Conservation (phyloP, 2,113 vertebrate species). For the Anolis sagrei region DNA sequence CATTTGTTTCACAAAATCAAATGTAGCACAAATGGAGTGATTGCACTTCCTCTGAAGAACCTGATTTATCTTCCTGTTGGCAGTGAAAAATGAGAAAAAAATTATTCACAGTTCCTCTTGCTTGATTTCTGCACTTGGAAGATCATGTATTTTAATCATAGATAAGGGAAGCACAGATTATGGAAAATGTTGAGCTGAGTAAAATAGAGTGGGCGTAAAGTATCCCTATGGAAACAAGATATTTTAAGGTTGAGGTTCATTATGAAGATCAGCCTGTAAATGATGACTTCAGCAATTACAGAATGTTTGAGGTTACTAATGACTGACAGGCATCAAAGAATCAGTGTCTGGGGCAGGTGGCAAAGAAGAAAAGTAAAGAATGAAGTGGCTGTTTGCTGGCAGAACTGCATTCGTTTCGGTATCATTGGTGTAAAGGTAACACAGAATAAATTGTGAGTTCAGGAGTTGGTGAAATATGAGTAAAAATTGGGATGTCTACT, state of each 20-base stretch:
- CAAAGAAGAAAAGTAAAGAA: not conserved
- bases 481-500: not conserved
- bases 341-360: constrained; percentile 7
- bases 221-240: constrained; percentile 11
- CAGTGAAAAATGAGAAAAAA: not conserved
- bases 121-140: constrained; percentile 7
- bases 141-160: constrained; percentile 17
- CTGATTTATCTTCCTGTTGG: constrained; percentile 52
- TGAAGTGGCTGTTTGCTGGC: not conserved
- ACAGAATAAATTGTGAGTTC: not conserved
- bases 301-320: not conserved
- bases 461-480: not conserved
- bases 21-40: constrained; percentile 33
- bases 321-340: not conserved
- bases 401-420: constrained; percentile 8
- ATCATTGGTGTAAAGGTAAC: not conserved
- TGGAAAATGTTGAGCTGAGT: constrained; percentile 22
- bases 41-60: constrained; percentile 47
- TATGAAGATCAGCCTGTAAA: not conserved
- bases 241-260: not conserved
- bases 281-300: constrained; percentile 1
- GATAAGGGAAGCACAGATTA: not conserved
- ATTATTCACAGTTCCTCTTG: constrained; percentile 19
- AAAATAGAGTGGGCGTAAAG: not conserved
- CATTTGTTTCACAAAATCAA: constrained; percentile 54